Percentiles rank a stretch among this genome's conserved stretches.
phyloP scores from a whole-genome alignment of 2,797 vertebrate species.

The Poecilia gillii region DNA sequence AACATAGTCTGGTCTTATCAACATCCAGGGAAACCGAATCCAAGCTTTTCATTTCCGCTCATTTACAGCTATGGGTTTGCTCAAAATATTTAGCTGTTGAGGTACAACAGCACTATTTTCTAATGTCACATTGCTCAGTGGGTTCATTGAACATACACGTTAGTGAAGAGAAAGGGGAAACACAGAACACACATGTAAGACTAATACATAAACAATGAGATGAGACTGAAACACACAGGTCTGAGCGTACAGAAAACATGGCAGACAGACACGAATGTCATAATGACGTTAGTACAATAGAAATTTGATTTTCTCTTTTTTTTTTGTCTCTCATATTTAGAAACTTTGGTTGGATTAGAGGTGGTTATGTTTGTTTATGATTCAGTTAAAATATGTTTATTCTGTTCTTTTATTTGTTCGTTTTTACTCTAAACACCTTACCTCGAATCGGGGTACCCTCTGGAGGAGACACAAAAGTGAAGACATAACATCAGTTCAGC shows the following conservation, averaged over 20 bases:
- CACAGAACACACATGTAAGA: constrained; percentile 47
- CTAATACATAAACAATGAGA: constrained; percentile 48
- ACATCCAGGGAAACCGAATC: constrained; percentile 20
- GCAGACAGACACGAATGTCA: constrained; percentile 61
- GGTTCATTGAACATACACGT: constrained; percentile 49
- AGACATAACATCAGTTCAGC: constrained; percentile 86
- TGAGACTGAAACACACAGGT: constrained; percentile 35
- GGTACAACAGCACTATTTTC: background rate
- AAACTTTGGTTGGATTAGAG: constrained; percentile 50
- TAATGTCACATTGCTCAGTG: constrained; percentile 9
- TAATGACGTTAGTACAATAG: constrained; percentile 40
- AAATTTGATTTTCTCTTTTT: constrained; percentile 4
- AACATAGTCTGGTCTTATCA: constrained; percentile 36
- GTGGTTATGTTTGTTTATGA: constrained; percentile 66
- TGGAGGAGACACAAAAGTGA: constrained; percentile 92
- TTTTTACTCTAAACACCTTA: constrained; percentile 84
- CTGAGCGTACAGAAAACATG: constrained; percentile 47
- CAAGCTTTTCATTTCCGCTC: background rate
- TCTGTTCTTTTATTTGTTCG: constrained; percentile 40
- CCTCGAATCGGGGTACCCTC: constrained; percentile 98
- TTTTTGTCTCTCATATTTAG: constrained; percentile 25
- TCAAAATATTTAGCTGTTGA: background rate
- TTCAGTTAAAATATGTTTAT: constrained; percentile 46
- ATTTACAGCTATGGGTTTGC: background rate
- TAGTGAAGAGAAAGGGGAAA: constrained; percentile 32